Base-by-base conservation (phyloP, 2,113 vertebrate genomes). In the Cyphomyrus plagiostoma region DNA sequence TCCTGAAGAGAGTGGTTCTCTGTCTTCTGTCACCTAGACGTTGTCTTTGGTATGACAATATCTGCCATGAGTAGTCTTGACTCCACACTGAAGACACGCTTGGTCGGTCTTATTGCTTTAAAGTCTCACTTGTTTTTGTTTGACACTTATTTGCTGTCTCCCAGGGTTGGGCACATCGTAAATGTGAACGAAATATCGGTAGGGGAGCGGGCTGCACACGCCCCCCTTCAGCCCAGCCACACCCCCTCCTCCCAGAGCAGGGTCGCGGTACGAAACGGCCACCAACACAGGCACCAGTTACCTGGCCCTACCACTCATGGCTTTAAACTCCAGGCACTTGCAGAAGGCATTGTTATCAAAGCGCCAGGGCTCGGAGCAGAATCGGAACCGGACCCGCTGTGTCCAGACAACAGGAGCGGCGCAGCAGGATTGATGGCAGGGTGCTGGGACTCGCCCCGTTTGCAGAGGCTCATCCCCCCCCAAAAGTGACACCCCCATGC, bases 241-340 rank as follows among this genome's bases (percentile, higher is more conserved):
- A 17, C 42, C 17, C 17, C 17, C 21, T n/a, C 39, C 26, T 58
- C 50, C 50, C 13, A 45, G 45, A 58, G 80, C 52, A 49, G 30
- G 26, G 58, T n/a, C 39, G 42, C 45, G 15, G 66, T 17, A 9
- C 26, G 10, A 82, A 53, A 80, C 13, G 30, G 70, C 88, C 70
- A n/a, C 70, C 48, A 35, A 30, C 26, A 42, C 23, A 4, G 52
- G 4, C n/a, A 53, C 52, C 53, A 30, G 35, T 39, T 45, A 66
- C 4, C 8, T 39, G 15, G 30, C 11, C n/a, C 77, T 30, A 17
- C 88, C 91, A 92, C 88, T 89, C 82, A 92, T 92, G 91, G 91
- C 93, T 92, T 89, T 80, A 74, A 70, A 92, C 92, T 94, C 88
- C 91, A 94, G 94, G 93, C 94, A 94, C 95, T 95, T 95, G 66